Conservation (phyloP, 2,113 vertebrate species). For the Puntigrus tetrazona region DNA sequence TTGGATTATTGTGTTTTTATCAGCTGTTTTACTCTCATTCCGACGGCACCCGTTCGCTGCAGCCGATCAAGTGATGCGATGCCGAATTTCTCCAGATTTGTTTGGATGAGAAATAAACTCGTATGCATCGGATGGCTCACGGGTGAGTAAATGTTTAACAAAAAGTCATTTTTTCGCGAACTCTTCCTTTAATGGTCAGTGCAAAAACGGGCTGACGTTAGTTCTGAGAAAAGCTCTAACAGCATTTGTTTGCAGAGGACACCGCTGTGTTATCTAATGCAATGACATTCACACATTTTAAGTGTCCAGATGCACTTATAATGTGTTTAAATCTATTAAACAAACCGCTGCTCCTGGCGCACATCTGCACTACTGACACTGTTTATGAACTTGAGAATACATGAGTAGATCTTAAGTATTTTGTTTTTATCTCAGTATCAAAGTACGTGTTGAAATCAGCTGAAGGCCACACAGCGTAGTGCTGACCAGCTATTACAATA, state of each 20-base stretch:
- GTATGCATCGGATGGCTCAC: background rate
- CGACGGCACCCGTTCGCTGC: background rate
- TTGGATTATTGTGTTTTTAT: background rate
- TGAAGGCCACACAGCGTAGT: constrained; percentile 24
- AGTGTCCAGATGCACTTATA: background rate
- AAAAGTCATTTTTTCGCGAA: background rate
- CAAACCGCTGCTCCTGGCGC: constrained; percentile 19
- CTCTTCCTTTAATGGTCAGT: background rate
- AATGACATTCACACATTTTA: background rate
- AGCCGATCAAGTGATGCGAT: background rate
- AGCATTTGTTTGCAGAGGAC: background rate
- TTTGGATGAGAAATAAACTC: background rate
- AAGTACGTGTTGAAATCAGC: background rate
- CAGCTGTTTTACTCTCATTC: background rate
- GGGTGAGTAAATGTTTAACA: background rate
- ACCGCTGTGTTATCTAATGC: background rate
- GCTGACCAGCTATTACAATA: constrained; percentile 16
- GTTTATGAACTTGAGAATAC: constrained; percentile 9
- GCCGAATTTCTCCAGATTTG: background rate
- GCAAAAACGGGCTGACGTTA: background rate
- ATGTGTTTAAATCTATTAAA: constrained; percentile 10
- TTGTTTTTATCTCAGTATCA: constrained; percentile 10
- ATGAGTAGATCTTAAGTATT: background rate
- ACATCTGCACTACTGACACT: constrained; percentile 1
- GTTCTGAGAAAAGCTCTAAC: background rate